Evolutionary conservation across 1,140 invertebrate genomes (phyloP), one percentile per base, ranked within the genome.

Genomic region (Drosophila arawakana): DNA sequence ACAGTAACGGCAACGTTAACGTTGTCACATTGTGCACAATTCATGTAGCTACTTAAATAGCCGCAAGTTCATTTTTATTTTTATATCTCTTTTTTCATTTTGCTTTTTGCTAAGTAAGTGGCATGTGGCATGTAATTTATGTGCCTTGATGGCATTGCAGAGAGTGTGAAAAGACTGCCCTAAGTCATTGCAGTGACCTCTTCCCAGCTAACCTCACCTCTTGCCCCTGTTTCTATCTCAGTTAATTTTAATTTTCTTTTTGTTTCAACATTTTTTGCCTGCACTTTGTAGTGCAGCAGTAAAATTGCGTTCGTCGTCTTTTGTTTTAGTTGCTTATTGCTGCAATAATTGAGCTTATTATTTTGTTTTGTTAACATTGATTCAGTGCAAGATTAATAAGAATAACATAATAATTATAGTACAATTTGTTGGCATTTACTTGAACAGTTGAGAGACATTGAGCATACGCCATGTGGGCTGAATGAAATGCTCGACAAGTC

Each of bases 81-180:
- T 30, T 30, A 4, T 5, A 21, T 21, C 18, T 21, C 15, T 25
- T 25, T 25, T 3, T 25, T 25, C 4, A 25, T 25, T 25, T 30
- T 6, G 2, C 25, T 30, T 30, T 21, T 63, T 61, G 44, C 49
- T 77, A 75, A 80, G 80, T 77, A 80, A 86, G 83, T 88, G 83
- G 54, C 83, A 66, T 74, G 83, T 88, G 82, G 62, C 80, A 67
- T 67, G 83, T 80, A 88, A 88, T 88, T 86, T 86, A 88, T 86
- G 76, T 83, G 73, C 44, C 67, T 63, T n/a, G 67, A 59, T 81
- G 76, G 70, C 68, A 73, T 61, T 76, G 79, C 61, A 71, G 52
- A 79, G 71, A 82, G 72, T 80, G 83, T 66, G 76, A 86, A 55
- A 81, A 82, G 43, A 80, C 69, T 72, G 80, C 83, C 76, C 47